A percentile compares a stretch with the other conserved stretches of the same genome.
Evolutionary conservation across 1,140 invertebrate species (phyloP).

Genomic region (Drosophila sturtevanti): DNA sequence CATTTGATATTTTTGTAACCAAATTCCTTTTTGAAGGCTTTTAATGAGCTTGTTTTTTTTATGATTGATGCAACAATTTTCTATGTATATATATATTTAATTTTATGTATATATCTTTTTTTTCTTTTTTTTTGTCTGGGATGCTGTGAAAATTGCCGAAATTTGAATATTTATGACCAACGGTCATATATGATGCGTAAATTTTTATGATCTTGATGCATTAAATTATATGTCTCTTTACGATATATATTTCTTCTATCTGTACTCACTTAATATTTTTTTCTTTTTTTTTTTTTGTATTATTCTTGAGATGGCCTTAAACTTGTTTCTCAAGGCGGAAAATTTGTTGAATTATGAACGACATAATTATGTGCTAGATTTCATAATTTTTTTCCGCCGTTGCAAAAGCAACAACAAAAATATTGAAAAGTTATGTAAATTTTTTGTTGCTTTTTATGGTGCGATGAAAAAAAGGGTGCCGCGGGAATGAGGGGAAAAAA

Average conservation of each 20-base stretch:
- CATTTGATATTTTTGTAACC: constrained; percentile 37
- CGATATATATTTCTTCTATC: background rate
- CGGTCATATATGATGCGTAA: constrained; percentile 80
- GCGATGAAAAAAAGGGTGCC: background rate
- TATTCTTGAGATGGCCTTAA: constrained; percentile 32
- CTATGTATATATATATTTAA: constrained; percentile 32
- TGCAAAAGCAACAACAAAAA: background rate
- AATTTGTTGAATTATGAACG: constrained; percentile 56
- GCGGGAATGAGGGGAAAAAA: background rate
- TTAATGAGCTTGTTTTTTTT: constrained; percentile 65
- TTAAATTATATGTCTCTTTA: constrained; percentile 49
- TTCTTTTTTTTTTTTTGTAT: constrained; percentile 17
- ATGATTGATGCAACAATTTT: constrained; percentile 73
- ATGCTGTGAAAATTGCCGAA: constrained; percentile 39
- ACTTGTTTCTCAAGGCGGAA: constrained; percentile 68
- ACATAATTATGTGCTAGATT: constrained; percentile 52
- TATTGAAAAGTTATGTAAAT: constrained; percentile 59
- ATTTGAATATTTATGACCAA: constrained; percentile 82
- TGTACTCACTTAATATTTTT: constrained; percentile 14
- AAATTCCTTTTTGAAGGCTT: constrained; percentile 64
- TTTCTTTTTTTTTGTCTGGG: background rate
- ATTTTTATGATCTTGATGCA: constrained; percentile 71
- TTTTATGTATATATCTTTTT: background rate
- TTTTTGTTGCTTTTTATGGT: constrained; percentile 23
- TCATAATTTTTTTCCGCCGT: constrained; percentile 6